Conservation (phyloP, 2,888 invertebrate genomes). For the Halictus quadricinctus region DNA sequence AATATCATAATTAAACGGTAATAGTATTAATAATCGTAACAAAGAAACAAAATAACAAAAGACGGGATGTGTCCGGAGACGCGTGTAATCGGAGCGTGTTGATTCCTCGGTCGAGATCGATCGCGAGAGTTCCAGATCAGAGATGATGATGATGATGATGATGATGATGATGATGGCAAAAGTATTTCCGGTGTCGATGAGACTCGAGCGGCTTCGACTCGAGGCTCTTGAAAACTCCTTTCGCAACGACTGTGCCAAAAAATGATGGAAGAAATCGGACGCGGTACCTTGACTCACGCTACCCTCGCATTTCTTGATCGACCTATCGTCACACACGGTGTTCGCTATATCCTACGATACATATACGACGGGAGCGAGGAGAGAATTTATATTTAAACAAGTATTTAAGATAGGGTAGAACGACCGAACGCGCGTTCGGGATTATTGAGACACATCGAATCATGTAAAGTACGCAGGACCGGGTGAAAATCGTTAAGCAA, state of each 20-base stretch:
- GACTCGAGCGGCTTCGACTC: neutral
- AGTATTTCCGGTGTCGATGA: conserved; percentile 3
- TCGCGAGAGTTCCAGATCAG: neutral
- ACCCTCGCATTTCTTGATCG: conserved; percentile 28
- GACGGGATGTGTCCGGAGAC: conserved; percentile 43
- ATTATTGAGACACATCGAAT: conserved; percentile 14
- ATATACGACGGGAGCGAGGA: conserved; percentile 45
- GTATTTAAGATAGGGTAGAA: conserved; percentile 62
- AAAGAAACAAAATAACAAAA: conserved; percentile 9
- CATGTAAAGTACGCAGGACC: conserved; percentile 9
- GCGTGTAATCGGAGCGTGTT: conserved; percentile 38
- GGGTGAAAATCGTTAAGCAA: neutral
- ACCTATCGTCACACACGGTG: conserved; percentile 36
- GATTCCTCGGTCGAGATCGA: conserved; percentile 28
- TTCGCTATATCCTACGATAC: conserved; percentile 50
- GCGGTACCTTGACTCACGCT: neutral
- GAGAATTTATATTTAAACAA: conserved; percentile 53
- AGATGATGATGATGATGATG: neutral
- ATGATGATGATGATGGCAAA: neutral
- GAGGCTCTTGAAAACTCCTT: conserved; percentile 4
- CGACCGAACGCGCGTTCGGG: conserved; percentile 29
- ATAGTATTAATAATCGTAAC: conserved; percentile 63
- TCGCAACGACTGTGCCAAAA: conserved; percentile 63
- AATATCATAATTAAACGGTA: conserved; percentile 62
- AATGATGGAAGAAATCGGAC: neutral